Conservation (phyloP, 1,140 invertebrate genomes). For the Antheraea pernyi region DNA sequence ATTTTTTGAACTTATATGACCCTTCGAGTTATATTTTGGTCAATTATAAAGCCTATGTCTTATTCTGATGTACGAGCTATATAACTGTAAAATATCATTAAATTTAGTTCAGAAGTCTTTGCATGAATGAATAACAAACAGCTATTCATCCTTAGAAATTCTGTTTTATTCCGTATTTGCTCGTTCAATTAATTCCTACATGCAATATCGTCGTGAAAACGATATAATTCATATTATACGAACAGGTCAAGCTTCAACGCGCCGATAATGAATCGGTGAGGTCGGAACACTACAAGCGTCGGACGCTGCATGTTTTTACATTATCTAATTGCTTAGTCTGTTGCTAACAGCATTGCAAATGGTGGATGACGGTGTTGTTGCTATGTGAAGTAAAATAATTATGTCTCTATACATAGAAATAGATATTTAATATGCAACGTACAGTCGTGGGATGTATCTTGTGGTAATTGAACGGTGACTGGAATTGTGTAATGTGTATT, state of each 20-base stretch:
- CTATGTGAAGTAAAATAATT: constrained; percentile 21
- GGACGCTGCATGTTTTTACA: neutral
- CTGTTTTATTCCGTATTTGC: too few species aligned
- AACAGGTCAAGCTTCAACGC: constrained; percentile 34
- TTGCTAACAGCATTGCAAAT: constrained; percentile 21
- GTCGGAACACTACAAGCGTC: constrained; percentile 13
- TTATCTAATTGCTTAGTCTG: constrained; percentile 19
- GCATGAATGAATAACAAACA: too few species aligned
- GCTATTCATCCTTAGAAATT: too few species aligned
- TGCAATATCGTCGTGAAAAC: neutral
- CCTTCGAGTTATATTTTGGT: too few species aligned
- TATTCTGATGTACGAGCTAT: too few species aligned
- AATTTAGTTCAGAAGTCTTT: too few species aligned
- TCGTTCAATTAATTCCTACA: too few species aligned
- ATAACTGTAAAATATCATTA: too few species aligned
- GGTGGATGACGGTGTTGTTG: constrained; percentile 20
- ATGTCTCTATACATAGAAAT: constrained; percentile 3
- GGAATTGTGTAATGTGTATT: constrained; percentile 7
- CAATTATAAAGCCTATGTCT: too few species aligned
- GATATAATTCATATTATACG: neutral
- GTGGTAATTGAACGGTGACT: constrained; percentile 37
- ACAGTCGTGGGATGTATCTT: constrained; percentile 8
- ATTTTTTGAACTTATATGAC: too few species aligned
- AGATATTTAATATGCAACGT: constrained; percentile 12
- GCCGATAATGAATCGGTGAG: constrained; percentile 41